Evolutionary conservation across 2,113 vertebrate species (phyloP), one percentile per base, ranked within the genome.

Genomic region (Osmerus mordax): DNA sequence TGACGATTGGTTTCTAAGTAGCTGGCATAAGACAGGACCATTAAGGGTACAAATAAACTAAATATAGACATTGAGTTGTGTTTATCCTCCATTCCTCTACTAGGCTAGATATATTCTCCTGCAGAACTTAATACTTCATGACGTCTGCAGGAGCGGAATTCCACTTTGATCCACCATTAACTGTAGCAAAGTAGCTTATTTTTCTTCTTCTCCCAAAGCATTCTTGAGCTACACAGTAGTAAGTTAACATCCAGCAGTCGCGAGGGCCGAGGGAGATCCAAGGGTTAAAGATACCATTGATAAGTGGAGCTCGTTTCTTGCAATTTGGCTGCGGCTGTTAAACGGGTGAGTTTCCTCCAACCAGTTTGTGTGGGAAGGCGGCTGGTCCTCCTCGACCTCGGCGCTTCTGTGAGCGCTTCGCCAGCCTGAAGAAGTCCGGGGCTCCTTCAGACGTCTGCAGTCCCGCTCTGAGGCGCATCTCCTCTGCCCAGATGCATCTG

Each of bases 401-500:
- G 65, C 70, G 68, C 65, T 21, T 32, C 58, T 6, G 16, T 29
- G 81, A 9, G 23, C 67, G 32, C 32, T 36, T 36, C 32, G 32
- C 32, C 77, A 78, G 82, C 56, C 71, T 81, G 68, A 69, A 67
- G 62, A 62, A 19, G 52, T 36, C 69, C 68, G 66, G 78, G 80
- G 69, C 73, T 77, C 71, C 13, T 6, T 76, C 86, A 84, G 83
- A 91, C 91, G 89, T 81, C 74, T 72, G 16, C 65, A 76, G 84
- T 82, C 83, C 67, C 76, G 83, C 83, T 59, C 73, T 84, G 85
- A 87, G 83, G 85, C 69, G 81, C 78, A 78, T 28, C 78, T 83
- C 81, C 73, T 85, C 77, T 82, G 88, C 87, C 83, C 86, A 91
- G 90, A 92, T 92, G 91, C 87, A 86, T 89, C 81, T 85, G 84